Evolutionary conservation across 2,113 vertebrate species (phyloP).

Genomic region (Zosterops hypoxanthus): DNA sequence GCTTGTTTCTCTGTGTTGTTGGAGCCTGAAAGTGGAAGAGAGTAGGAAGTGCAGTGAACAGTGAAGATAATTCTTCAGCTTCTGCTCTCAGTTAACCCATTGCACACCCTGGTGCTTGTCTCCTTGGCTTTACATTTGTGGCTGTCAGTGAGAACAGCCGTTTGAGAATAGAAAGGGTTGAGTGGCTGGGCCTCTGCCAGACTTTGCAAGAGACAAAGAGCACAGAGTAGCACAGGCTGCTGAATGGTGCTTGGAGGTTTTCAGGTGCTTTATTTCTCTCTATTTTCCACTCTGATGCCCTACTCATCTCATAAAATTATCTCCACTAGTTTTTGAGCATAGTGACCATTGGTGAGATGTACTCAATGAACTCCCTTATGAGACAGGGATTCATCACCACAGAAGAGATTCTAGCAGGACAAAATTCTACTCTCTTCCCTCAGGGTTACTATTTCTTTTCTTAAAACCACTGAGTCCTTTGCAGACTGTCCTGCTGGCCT

Average conservation of each 20-base stretch:
- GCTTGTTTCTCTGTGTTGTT: neutral
- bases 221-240: neutral
- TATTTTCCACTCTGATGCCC: neutral
- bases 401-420: neutral
- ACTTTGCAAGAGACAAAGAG: neutral
- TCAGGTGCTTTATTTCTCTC: neutral
- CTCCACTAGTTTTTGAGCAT: neutral
- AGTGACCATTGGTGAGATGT: neutral
- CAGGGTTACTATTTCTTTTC: neutral
- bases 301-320: neutral
- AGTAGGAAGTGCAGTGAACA: neutral
- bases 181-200: neutral
- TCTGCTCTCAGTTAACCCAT: neutral
- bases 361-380: neutral
- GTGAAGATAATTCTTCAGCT: neutral
- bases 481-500: neutral
- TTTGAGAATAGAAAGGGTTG: neutral
- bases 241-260: neutral
- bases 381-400: neutral
- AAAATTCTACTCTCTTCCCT: neutral
- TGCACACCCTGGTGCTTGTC: neutral
- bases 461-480: neutral
- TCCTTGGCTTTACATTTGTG: neutral
- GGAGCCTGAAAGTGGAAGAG: neutral
- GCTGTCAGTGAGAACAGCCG: neutral